Base-by-base conservation (phyloP, 2,797 vertebrate species). In the Apodemus agrarius region DNA sequence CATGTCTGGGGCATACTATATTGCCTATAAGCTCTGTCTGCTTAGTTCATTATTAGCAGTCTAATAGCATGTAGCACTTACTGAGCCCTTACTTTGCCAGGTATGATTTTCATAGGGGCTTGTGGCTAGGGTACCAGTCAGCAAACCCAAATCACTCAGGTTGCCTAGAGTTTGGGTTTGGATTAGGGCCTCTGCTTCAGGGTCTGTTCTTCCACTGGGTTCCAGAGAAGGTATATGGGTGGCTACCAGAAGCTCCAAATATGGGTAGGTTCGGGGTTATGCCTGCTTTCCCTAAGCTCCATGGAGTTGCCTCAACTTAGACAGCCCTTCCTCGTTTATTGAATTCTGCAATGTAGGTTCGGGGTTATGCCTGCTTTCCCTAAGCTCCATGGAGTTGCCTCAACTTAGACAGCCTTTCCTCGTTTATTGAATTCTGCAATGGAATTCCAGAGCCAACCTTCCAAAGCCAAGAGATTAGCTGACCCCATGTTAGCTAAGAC, bases 81-180 rank as follows among this genome's bases (percentile, higher is more conserved):
- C 0, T 59, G 61, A 75, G 57, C 7, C 1, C 17, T 76, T 19
- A 16, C 26, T 13, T 0, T 16, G 3, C 79, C 1, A 6, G 26
- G 10, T 52, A 4, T 31, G 31, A 46, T 46, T 88, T 88, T n/a
- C 34, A 49, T 4, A 8, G 37, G 54, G 83, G 0, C 54, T 37
- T 21, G 46, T 2, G 19, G 26, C 16, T 22, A 3, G 21, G 46
- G 24, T 40, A 31, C 19, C n/a, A 24, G 31, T 78, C 11, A 57
- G n/a, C 59, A 34, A 22, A 72, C 29, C 22, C n/a, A 57, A 52
- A 67, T 29, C 49, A 3, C 89, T 19, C 1, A 49, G 67, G 6
- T 10, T 13, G 1, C 46, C 79, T 9, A 5, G 65, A 81, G 40
- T 63, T 80, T 37, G 52, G 4, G 31, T 89, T 81, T 40, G 72